A percentile compares a stretch with the other conserved stretches of the same genome.
Evolutionary conservation across 2,797 vertebrate genomes (phyloP).

Genomic region (Xerus rutilus): DNA sequence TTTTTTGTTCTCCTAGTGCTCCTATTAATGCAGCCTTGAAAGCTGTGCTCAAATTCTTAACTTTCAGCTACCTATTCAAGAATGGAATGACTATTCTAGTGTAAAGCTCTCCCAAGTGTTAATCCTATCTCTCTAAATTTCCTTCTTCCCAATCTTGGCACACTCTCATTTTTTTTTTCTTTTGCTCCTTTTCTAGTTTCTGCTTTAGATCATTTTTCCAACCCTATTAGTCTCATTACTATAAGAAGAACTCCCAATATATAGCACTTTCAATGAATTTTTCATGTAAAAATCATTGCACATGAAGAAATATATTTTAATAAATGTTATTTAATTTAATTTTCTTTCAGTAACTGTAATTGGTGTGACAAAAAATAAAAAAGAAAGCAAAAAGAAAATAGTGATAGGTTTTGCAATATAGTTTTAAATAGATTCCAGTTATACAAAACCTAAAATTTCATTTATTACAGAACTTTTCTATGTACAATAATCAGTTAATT

Average conservation of each 20-base stretch:
- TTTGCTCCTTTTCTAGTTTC: neutral
- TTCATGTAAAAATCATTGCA: neutral
- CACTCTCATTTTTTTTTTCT: neutral
- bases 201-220: neutral
- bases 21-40: neutral
- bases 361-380: neutral
- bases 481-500: constrained; percentile 44
- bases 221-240: neutral
- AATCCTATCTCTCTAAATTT: neutral
- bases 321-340: constrained; percentile 45
- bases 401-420: neutral
- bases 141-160: neutral
- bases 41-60: neutral
- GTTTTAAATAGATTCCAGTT: constrained; percentile 36
- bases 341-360: constrained; percentile 32
- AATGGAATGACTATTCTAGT: neutral
- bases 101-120: neutral
- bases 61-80: neutral
- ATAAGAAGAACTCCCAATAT: neutral
- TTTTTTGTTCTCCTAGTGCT: neutral
- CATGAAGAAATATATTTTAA: constrained; percentile 5
- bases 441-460: constrained; percentile 38
- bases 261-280: neutral
- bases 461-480: constrained; percentile 27
- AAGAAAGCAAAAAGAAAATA: neutral